phyloP scores from a whole-genome alignment of 1,140 invertebrate species.

The Paraescarpia echinospica region DNA sequence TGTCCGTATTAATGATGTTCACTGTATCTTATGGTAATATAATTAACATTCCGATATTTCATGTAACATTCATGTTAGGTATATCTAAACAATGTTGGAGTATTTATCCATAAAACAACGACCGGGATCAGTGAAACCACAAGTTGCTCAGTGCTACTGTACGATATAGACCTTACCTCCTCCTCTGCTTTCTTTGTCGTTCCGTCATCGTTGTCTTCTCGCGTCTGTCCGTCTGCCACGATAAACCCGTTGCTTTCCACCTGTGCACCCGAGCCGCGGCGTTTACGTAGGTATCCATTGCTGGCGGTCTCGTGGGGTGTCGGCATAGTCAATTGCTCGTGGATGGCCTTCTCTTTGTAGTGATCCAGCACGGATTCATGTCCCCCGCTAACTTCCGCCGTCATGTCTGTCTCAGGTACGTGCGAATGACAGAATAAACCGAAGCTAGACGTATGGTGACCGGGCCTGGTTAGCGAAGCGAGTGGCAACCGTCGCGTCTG shows the following conservation, averaged over 20 bases:
- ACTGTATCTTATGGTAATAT: too few relatives aligned
- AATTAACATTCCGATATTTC: too few relatives aligned
- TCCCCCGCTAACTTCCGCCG: neutral
- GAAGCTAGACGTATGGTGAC: neutral
- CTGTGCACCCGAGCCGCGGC: neutral
- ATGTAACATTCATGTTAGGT: too few relatives aligned
- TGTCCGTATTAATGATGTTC: too few relatives aligned
- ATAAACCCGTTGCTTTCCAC: neutral
- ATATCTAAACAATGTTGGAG: too few relatives aligned
- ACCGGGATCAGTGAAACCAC: neutral
- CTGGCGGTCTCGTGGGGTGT: neutral
- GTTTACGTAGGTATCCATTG: neutral
- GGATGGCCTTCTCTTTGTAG: neutral
- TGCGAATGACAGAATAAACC: neutral
- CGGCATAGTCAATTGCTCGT: neutral
- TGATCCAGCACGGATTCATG: neutral
- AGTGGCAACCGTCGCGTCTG: neutral
- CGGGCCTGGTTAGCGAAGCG: neutral
- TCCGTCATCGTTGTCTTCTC: neutral
- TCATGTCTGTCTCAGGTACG: neutral
- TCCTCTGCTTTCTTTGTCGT: neutral
- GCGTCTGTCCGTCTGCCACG: neutral
- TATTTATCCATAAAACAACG: neutral
- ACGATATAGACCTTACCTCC: neutral
- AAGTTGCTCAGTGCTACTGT: neutral